Evolutionary conservation across 2,888 invertebrate genomes (phyloP).

Genomic region (Trichogramma evanescens): DNA sequence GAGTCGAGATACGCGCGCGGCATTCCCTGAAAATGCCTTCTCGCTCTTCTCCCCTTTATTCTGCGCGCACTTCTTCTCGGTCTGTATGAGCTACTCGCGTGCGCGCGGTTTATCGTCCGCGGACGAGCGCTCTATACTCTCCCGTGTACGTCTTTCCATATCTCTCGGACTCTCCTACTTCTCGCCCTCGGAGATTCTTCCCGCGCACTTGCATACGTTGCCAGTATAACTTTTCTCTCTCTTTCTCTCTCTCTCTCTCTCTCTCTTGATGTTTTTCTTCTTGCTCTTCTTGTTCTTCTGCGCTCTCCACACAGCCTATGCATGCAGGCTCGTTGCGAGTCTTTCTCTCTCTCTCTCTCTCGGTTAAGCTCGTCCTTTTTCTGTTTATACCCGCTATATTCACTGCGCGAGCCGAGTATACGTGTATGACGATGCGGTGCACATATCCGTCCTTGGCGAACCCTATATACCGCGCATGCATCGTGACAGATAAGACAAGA

Average conservation of each 20-base stretch:
- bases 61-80: neutral
- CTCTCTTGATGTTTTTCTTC: conserved; percentile 4
- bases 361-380: conserved; percentile 8
- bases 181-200: conserved; percentile 12
- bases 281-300: conserved; percentile 1
- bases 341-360: conserved; percentile 11
- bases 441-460: too few species aligned
- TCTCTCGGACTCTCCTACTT: conserved; percentile 5
- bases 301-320: conserved; percentile 3
- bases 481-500: too few species aligned
- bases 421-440: too few species aligned
- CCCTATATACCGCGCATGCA: too few species aligned
- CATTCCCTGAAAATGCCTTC: conserved; percentile 16
- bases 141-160: conserved; percentile 1
- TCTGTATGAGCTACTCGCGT: too few species aligned
- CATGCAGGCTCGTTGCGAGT: conserved; percentile 4
- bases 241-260: conserved; percentile 7
- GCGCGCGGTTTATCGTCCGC: neutral
- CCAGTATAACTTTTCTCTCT: neutral
- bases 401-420: too few species aligned
- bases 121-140: neutral
- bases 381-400: conserved; percentile 6
- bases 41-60: neutral
- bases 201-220: conserved; percentile 10
- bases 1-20: neutral